Evolutionary conservation across 1,140 invertebrate species (phyloP).

Genomic region (Drosophila sp.): DNA sequence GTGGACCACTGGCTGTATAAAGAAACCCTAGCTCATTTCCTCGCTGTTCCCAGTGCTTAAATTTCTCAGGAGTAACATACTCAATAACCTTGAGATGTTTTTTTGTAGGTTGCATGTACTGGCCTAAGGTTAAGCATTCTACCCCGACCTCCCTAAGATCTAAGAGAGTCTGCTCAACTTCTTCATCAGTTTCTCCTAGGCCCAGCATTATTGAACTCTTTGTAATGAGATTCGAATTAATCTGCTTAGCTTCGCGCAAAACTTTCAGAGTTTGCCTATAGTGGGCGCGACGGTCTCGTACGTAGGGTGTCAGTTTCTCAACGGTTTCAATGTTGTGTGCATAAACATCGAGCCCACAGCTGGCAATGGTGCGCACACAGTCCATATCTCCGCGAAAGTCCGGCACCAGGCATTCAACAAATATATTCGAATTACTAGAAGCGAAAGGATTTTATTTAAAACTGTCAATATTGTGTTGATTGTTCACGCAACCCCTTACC

Average conservation of each 20-base stretch:
- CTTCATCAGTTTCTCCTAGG: conserved; percentile 96
- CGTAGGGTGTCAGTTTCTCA: conserved; percentile 93
- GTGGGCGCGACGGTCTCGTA: conserved; percentile 94
- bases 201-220: conserved; percentile 99
- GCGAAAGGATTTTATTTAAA: conserved; percentile 40
- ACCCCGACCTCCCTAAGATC: conserved; percentile 93
- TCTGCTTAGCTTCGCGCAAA: conserved; percentile 91
- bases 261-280: conserved; percentile 93
- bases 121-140: conserved; percentile 98
- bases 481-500: conserved; percentile 32
- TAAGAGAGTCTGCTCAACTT: conserved; percentile 94
- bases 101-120: conserved; percentile 99
- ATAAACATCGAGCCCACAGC: conserved; percentile 95
- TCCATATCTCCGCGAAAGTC: conserved; percentile 95
- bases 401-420: conserved; percentile 98
- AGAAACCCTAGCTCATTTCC: conserved; percentile 96
- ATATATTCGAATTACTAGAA: conserved; percentile 91
- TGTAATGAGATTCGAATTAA: conserved; percentile 93
- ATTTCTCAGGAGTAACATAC: conserved; percentile 98
- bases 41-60: conserved; percentile 94
- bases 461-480: background rate
- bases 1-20: conserved; percentile 98
- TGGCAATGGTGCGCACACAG: conserved; percentile 91
- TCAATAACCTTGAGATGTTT: conserved; percentile 97
- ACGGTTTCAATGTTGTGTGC: conserved; percentile 99